These are phyloP conservation scores for Nothoprocta pentlandii DNA, from an alignment of 2,113 vertebrate species.

Conservation along the genomic window DNA sequence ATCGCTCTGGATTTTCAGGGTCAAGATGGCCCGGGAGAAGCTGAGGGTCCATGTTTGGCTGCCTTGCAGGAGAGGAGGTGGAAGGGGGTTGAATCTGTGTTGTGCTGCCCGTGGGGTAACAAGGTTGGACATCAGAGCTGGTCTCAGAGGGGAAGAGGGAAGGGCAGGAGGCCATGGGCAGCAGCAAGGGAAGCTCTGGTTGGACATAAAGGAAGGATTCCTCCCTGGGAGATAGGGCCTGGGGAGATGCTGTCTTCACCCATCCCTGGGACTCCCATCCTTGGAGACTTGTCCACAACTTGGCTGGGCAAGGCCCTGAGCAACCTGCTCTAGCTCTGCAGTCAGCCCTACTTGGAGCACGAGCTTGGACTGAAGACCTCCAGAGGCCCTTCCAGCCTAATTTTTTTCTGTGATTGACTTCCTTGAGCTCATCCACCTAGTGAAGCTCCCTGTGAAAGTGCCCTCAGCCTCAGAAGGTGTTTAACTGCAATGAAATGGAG, in stretches of 20 bases:
- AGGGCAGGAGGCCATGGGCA: neutral
- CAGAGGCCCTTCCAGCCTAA: slow-evolving; percentile 16
- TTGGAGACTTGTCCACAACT: neutral
- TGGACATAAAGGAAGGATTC: neutral
- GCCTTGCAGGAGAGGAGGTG: neutral
- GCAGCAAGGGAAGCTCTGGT: fast-evolving
- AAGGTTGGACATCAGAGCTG: neutral
- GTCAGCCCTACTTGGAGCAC: neutral
- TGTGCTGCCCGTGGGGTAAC: neutral
- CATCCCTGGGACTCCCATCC: neutral
- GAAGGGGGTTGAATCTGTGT: neutral
- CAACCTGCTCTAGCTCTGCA: neutral
- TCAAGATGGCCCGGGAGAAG: neutral
- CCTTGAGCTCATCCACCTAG: neutral
- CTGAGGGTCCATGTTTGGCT: neutral
- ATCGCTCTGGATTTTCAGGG: neutral
- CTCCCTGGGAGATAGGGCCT: neutral
- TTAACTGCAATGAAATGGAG: neutral
- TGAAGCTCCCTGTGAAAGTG: neutral
- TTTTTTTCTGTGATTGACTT: neutral
- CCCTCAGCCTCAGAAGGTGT: neutral
- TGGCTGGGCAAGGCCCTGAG: neutral
- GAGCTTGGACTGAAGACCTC: slow-evolving; percentile 10
- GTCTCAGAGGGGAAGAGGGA: neutral
- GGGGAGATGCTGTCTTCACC: neutral